phyloP scores from a whole-genome alignment of 2,888 invertebrate genomes.

The Metopia argyrocephala region DNA sequence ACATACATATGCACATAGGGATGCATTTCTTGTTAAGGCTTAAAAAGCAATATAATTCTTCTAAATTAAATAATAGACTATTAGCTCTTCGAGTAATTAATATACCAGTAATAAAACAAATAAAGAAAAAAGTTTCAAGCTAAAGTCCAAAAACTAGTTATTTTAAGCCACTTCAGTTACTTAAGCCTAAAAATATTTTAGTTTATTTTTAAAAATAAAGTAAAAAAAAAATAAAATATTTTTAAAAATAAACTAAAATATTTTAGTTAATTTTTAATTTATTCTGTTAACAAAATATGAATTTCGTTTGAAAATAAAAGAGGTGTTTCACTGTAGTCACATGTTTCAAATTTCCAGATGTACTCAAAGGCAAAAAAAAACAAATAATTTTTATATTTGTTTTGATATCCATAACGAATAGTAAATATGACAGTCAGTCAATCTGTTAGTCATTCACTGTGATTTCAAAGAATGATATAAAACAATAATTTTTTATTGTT shows the following conservation, averaged over 20 bases:
- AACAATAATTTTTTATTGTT: conserved; percentile 1
- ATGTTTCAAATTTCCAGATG: conserved; percentile 13
- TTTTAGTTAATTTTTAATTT: not conserved
- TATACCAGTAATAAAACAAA: too few species aligned
- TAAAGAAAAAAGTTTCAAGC: too few species aligned
- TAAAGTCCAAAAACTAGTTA: too few species aligned
- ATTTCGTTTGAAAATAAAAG: not conserved
- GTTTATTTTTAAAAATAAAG: too few species aligned
- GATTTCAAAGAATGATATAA: conserved; percentile 7
- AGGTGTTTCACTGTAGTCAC: conserved; percentile 12
- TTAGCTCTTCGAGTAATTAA: too few species aligned
- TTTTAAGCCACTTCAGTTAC: too few species aligned
- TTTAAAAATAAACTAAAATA: not conserved
- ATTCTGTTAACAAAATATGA: not conserved
- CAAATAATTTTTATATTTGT: not conserved
- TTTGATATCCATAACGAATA: not conserved
- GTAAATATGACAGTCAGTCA: not conserved
- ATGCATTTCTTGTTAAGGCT: too few species aligned
- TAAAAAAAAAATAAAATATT: too few species aligned
- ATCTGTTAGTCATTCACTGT: conserved; percentile 5
- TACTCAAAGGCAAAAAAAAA: not conserved
- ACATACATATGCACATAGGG: too few species aligned
- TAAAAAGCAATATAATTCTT: too few species aligned
- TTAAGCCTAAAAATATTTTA: too few species aligned
- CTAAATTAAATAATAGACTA: too few species aligned